phyloP scores from a whole-genome alignment of 2,113 vertebrate genomes.

The Cyanoderma ruficeps region DNA sequence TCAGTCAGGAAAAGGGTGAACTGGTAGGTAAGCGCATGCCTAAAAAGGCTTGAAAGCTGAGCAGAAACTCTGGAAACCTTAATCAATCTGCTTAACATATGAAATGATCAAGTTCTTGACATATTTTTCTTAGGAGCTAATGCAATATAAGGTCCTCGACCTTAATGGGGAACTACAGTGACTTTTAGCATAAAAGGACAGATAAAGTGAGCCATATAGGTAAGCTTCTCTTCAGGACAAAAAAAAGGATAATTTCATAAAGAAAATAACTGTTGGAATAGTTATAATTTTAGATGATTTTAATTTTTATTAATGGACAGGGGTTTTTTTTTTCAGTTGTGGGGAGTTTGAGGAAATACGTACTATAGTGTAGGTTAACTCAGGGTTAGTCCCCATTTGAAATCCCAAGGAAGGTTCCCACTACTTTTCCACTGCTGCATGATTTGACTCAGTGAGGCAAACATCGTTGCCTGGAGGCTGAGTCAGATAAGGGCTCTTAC shows the following conservation, averaged over 20 bases:
- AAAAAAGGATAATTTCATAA: background rate
- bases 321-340: background rate
- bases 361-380: background rate
- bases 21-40: background rate
- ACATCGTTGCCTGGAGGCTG: background rate
- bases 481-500: background rate
- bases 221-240: background rate
- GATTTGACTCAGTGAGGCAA: background rate
- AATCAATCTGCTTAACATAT: background rate
- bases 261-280: background rate
- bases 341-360: background rate
- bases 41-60: background rate
- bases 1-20: background rate
- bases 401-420: background rate
- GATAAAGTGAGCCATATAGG: background rate
- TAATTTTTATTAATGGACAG: background rate
- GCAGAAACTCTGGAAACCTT: background rate
- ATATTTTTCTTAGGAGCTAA: background rate
- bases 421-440: background rate
- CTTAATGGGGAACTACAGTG: background rate
- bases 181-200: background rate
- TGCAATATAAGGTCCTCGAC: background rate
- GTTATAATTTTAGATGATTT: background rate
- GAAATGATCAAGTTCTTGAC: background rate
- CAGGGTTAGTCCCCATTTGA: background rate